Evolutionary conservation across 1,140 invertebrate genomes (phyloP).

Genomic region (Eupristina koningsbergeri): DNA sequence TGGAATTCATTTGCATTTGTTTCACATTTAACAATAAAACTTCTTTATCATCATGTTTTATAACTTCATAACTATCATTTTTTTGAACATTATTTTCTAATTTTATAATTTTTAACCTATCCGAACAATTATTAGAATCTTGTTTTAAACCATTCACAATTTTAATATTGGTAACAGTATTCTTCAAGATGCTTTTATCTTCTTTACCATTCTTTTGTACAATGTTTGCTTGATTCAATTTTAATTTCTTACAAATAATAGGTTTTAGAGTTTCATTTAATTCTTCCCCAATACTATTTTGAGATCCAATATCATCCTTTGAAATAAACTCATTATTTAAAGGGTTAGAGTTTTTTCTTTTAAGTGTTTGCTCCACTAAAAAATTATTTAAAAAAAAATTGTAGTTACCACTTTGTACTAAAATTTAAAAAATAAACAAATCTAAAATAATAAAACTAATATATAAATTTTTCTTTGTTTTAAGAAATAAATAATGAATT

Average conservation of each 20-base stretch:
- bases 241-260: conserved; percentile 34
- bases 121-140: conserved; percentile 42
- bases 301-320: conserved; percentile 29
- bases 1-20: conserved; percentile 33
- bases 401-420: background rate
- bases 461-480: too few species aligned
- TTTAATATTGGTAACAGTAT: conserved; percentile 27
- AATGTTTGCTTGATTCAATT: conserved; percentile 36
- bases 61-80: conserved; percentile 38
- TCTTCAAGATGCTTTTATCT: conserved; percentile 45
- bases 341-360: conserved; percentile 27
- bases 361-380: conserved; percentile 22
- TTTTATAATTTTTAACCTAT: conserved; percentile 32
- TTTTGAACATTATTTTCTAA: conserved; percentile 40
- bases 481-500: background rate
- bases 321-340: conserved; percentile 18
- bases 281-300: conserved; percentile 45
- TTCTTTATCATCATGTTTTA: conserved; percentile 19
- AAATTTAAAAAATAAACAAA: background rate
- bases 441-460: background rate
- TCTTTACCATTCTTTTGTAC: conserved; percentile 30
- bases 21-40: conserved; percentile 37
- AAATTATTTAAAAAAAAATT: conserved; percentile 21
- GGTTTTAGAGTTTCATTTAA: conserved; percentile 25
- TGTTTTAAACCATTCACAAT: conserved; percentile 45